These are phyloP conservation scores for Nautilus pompilius DNA, from an alignment of 1,140 invertebrate species.

Conservation along the genomic window DNA sequence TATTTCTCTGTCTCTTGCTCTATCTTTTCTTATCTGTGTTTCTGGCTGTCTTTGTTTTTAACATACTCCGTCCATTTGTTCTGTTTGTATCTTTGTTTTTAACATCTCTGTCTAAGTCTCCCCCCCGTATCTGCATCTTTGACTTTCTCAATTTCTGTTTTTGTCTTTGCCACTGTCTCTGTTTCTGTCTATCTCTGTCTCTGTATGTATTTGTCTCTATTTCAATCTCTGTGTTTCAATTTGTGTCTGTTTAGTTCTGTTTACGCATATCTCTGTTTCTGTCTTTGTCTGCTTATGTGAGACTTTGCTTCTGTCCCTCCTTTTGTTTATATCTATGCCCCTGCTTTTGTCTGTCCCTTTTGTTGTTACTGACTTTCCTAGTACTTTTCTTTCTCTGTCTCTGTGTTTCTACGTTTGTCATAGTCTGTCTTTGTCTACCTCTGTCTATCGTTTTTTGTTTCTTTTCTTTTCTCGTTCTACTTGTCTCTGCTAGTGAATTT, in stretches of 20 bases:
- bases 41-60: too few relatives aligned
- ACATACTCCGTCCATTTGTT: too few relatives aligned
- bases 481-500: not conserved
- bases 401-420: not conserved
- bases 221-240: slow-evolving; percentile 2
- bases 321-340: too few relatives aligned
- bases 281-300: slow-evolving; percentile 3
- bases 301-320: too few relatives aligned
- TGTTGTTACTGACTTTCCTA: too few relatives aligned
- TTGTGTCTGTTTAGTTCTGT: slow-evolving; percentile 1
- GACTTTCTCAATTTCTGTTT: slow-evolving; percentile 5
- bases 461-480: not conserved
- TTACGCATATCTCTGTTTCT: not conserved
- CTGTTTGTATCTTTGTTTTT: too few relatives aligned
- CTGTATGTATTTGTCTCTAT: slow-evolving; percentile 2
- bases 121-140: slow-evolving; percentile 3
- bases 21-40: too few relatives aligned
- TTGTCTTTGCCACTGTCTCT: slow-evolving; percentile 4
- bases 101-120: not conserved
- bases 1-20: too few relatives aligned
- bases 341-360: too few relatives aligned
- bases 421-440: too few relatives aligned
- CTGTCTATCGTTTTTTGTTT: not conserved
- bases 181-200: slow-evolving; percentile 6
- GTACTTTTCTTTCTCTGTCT: not conserved